Evolutionary conservation across 2,888 invertebrate genomes (phyloP), one percentile per base, ranked within the genome.

Genomic region (Chymomyza amoena): DNA sequence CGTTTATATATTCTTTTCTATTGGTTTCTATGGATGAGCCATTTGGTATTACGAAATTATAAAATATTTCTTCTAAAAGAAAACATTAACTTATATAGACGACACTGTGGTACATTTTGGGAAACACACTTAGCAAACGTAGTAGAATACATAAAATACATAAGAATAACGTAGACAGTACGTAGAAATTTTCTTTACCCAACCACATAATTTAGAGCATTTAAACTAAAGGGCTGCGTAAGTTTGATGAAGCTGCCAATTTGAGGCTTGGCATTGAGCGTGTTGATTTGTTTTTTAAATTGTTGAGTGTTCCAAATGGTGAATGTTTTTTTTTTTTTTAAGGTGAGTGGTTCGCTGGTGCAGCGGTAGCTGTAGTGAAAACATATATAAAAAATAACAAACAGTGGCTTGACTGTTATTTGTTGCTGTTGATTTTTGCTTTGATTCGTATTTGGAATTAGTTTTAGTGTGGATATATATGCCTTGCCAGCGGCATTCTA

Each of bases 401-500:
- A 63, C 57, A 57, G 45, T 65, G 18, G 68, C 36, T 36, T 45
- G 64, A 69, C 25, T 69, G 56, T 60, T 32, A 32, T 32, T 60
- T 61, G 57, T 65, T 61, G 51, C 36, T 75, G 69, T 39, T 61
- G 70, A 45, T 72, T 66, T 70, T 18, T 70, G 39, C 50, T 50
- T 62, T 62, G 20, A 50, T 62, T 71, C 57, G 68, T 36, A 64
- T 59, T 60, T 77, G 72, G 70, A 77, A 71, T 69, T 68, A 63
- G 64, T 61, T 70, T 65, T 56, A 56, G 68, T 75, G 15, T 16
- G 54, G 16, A 56, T 66, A 18, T 68, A 20, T 45, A 13, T 45
- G 39, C 52, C 25, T 61, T 39, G 54, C 67, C 54, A 54, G 57
- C 20, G 54, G 20, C 20, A 57, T 10, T 57, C 72, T 87, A 89